These are phyloP conservation scores for Miichthys miiuy DNA, from an alignment of 2,797 vertebrate genomes.

Conservation along the genomic window DNA sequence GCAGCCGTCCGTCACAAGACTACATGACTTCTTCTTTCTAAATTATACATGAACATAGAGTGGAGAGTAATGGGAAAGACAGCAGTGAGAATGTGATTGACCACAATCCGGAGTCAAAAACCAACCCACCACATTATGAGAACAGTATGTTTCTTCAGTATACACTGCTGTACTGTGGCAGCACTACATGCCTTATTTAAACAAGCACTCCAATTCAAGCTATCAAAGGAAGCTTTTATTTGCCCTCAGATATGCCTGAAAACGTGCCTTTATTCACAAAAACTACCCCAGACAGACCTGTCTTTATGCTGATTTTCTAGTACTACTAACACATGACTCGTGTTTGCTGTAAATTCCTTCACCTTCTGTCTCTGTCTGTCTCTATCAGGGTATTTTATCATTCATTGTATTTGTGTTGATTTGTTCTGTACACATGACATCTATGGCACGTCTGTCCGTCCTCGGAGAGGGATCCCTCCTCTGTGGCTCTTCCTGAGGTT, in stretches of 20 bases:
- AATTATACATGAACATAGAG: neutral
- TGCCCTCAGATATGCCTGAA: neutral
- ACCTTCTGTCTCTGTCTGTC: neutral
- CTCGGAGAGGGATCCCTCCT: no score
- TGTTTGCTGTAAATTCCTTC: neutral
- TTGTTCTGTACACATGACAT: no score
- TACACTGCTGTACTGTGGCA: neutral
- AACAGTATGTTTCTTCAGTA: conserved; percentile 14
- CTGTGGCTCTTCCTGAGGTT: no score
- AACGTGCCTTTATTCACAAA: neutral
- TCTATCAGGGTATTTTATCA: no score
- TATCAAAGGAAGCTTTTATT: neutral
- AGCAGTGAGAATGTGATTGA: conserved; percentile 4
- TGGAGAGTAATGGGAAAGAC: neutral
- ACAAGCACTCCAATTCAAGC: neutral
- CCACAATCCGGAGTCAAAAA: conserved; percentile 27
- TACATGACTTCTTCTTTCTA: neutral
- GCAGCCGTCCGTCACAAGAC: conserved; percentile 30
- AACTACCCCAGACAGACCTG: neutral
- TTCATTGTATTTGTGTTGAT: no score
- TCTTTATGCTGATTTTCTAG: neutral
- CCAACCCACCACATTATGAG: conserved; percentile 11
- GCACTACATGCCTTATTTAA: neutral
- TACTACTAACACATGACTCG: neutral
- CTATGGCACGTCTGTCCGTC: no score